phyloP scores from a whole-genome alignment of 2,797 vertebrate genomes.

The Pempheris klunzingeri region DNA sequence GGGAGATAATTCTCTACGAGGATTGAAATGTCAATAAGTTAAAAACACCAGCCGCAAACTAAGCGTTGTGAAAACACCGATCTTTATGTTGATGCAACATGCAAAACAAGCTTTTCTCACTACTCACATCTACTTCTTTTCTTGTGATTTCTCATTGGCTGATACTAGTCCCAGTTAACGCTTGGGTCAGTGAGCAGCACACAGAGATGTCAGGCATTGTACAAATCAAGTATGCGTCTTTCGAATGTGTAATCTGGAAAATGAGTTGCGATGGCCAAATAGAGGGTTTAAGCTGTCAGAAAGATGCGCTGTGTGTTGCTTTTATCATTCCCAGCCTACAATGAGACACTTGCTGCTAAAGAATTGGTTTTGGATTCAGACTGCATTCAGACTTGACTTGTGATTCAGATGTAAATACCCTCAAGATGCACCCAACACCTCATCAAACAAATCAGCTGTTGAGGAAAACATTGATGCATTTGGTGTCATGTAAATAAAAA shows the following conservation, averaged over 20 bases:
- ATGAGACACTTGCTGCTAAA: slow-evolving; percentile 25
- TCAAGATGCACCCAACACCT: slow-evolving; percentile 7
- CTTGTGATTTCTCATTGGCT: not conserved
- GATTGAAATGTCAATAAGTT: slow-evolving; percentile 1
- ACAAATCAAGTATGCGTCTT: slow-evolving; percentile 2
- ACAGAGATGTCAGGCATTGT: slow-evolving; percentile 9
- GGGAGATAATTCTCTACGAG: not conserved
- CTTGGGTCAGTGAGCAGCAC: not conserved
- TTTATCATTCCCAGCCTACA: slow-evolving; percentile 16
- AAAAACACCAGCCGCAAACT: not conserved
- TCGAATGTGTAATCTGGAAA: slow-evolving; percentile 21
- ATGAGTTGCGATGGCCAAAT: slow-evolving; percentile 20
- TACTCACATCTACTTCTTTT: not conserved
- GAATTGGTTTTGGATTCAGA: slow-evolving; percentile 34
- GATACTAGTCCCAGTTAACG: not conserved
- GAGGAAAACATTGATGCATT: slow-evolving; percentile 15
- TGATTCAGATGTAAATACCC: slow-evolving; percentile 42
- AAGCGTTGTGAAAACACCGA: not conserved
- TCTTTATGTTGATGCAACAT: not conserved
- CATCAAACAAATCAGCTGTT: slow-evolving; percentile 26
- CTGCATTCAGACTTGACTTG: slow-evolving; percentile 17
- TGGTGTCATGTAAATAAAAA: slow-evolving; percentile 43
- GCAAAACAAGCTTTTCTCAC: not conserved
- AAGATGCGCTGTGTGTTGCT: slow-evolving; percentile 24
- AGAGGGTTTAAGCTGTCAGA: slow-evolving; percentile 28